Base-by-base conservation (phyloP, 2,888 invertebrate species). In the Cosmia pyralina region DNA sequence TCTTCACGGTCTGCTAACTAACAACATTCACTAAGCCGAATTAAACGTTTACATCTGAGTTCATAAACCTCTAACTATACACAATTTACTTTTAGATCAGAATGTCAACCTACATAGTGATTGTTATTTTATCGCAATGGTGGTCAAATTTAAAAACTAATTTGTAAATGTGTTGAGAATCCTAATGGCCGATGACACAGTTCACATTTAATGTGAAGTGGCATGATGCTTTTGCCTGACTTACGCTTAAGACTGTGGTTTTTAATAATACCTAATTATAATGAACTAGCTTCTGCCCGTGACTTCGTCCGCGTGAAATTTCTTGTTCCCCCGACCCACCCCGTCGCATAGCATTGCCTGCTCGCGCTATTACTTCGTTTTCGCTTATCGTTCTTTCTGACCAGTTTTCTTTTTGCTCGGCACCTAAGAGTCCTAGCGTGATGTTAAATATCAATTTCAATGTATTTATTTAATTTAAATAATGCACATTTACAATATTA, bases 101-200 rank as follows among this genome's bases (percentile, higher is more conserved):
- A 72, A 74, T 72, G 48, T 68, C 71, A 72, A 76, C 62, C 67
- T 66, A 77, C 58, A 73, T 69, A 75, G 52, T 72, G 57, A 86
- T 82, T 57, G 83, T 64, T 75, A 74, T 75, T 70, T 86, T 85
- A 86, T 86, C 82, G 59, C 55, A 77, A 53, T 55, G 38, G 64
- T 55, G 74, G 71, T 76, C 57, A 73, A 63, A 63, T 76, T 77
- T 70, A 63, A 77, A 78, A 84, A 82, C 63, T 75, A 79, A 82
- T 86, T 85, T 71, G 84, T 83, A 69, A 77, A 70, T 73, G 69
- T 71, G 72, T 75, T 72, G 17, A 38, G 58, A 75, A 70, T 68
- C 60, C 65, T 82, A 77, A 80, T 72, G 72, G 59, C 60, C 46
- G 55, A 68, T 74, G 79, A 84, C 84, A 78, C 52, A 71, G 76